phyloP scores from a whole-genome alignment of 1,140 invertebrate genomes.

The Epicauta chinensis region DNA sequence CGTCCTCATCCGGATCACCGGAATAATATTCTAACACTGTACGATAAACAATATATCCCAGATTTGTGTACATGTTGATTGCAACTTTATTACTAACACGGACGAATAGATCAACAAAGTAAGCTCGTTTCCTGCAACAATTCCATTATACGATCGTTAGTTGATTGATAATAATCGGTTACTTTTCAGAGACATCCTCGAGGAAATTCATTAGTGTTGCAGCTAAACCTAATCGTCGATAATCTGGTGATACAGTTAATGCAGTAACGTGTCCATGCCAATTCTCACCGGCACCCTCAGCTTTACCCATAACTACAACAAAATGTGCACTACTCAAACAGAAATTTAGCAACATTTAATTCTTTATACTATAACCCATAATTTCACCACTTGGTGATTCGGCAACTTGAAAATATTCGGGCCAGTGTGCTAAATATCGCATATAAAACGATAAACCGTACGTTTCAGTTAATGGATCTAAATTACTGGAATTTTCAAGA shows the following conservation, averaged over 20 bases:
- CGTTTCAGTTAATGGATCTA: conserved; percentile 95
- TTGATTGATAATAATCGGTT: conserved; percentile 18
- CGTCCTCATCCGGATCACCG: conserved; percentile 96
- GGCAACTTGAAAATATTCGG: conserved; percentile 97
- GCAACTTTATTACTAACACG: conserved; percentile 95
- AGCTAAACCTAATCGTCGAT: conserved; percentile 84
- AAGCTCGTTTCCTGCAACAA: conserved; percentile 81
- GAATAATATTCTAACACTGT: conserved; percentile 97
- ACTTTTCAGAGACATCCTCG: conserved; percentile 96
- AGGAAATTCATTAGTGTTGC: conserved; percentile 91
- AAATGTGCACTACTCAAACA: neutral
- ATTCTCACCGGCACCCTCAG: conserved; percentile 89
- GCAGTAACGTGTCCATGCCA: conserved; percentile 99
- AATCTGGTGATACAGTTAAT: conserved; percentile 92
- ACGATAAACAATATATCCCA: conserved; percentile 96
- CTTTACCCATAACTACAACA: conserved; percentile 97
- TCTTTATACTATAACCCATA: conserved; percentile 87
- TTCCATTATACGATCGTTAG: conserved; percentile 8
- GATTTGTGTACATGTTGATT: conserved; percentile 94
- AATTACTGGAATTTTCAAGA: conserved; percentile 61
- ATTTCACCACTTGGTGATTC: conserved; percentile 92
- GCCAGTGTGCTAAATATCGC: conserved; percentile 96
- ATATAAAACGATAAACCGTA: conserved; percentile 97
- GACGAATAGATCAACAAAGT: conserved; percentile 99
- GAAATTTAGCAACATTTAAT: conserved; percentile 43